These are phyloP conservation scores for Pyrrhosoma nymphula DNA, from an alignment of 2,888 invertebrate species.

Conservation along the genomic window DNA sequence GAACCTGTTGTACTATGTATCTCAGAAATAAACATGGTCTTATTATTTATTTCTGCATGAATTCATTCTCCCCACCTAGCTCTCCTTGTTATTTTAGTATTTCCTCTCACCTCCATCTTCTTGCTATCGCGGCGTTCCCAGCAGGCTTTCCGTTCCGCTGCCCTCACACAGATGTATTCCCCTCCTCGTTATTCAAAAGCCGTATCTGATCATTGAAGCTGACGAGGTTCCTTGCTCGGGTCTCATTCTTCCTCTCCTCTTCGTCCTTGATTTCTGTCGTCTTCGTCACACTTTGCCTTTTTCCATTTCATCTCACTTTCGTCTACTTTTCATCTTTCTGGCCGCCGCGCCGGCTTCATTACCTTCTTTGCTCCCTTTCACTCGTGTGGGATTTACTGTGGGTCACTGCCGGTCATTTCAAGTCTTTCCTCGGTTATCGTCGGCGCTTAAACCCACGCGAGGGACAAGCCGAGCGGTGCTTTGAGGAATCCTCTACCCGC, in stretches of 20 bases:
- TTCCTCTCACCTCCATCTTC: neutral
- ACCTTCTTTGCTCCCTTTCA: neutral
- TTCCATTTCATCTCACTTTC: neutral
- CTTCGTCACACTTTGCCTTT: neutral
- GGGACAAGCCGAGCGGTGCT: neutral
- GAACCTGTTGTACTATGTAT: too few relatives aligned
- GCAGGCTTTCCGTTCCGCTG: too few relatives aligned
- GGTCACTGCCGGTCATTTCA: neutral
- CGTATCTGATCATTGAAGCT: slow-evolving; percentile 23
- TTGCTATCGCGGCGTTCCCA: too few relatives aligned
- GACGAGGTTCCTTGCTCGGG: too few relatives aligned
- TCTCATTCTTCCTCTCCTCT: neutral
- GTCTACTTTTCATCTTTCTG: neutral
- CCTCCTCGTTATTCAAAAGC: too few relatives aligned
- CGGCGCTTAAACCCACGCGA: neutral
- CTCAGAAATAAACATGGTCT: too few relatives aligned
- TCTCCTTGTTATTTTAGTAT: too few relatives aligned
- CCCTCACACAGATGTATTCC: too few relatives aligned
- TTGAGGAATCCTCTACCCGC: neutral
- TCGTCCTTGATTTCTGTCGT: neutral
- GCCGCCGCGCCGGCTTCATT: neutral
- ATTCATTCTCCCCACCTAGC: too few relatives aligned
- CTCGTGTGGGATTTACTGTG: neutral
- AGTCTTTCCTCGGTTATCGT: neutral
- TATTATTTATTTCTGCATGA: too few relatives aligned